A percentile compares a stretch with the other conserved stretches of the same genome.
Conservation (phyloP, 2,113 vertebrate genomes). For the Nycticebus coucang region DNA sequence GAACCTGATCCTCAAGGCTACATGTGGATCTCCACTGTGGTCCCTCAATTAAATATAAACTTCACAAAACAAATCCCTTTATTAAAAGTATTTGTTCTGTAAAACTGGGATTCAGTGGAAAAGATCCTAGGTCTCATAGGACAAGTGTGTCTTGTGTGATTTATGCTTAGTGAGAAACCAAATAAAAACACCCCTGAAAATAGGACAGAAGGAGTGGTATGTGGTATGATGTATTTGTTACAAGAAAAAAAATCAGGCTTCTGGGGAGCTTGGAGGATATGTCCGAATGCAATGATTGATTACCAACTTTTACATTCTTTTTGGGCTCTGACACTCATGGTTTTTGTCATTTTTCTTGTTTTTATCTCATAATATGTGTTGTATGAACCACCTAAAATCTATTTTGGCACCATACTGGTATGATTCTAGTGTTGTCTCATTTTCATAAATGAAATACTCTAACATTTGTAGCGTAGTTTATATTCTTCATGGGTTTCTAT, state of each 20-base stretch:
- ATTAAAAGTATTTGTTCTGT: too few relatives aligned
- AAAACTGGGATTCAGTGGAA: too few relatives aligned
- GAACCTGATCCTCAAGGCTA: too few relatives aligned
- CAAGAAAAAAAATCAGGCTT: not conserved
- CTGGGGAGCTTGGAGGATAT: not conserved
- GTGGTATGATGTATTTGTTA: not conserved
- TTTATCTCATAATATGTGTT: not conserved
- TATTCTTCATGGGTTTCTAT: not conserved
- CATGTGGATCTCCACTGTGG: too few relatives aligned
- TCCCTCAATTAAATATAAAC: too few relatives aligned
- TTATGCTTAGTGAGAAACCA: not conserved
- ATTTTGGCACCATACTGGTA: not conserved
- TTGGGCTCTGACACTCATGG: not conserved
- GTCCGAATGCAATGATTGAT: not conserved
- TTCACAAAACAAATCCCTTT: too few relatives aligned
- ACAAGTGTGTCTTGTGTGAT: not conserved
- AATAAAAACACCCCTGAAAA: not conserved
- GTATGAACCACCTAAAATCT: not conserved
- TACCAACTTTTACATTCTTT: not conserved
- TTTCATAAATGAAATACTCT: constrained; percentile 10
- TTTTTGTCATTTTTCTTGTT: not conserved
- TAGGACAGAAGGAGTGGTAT: not conserved
- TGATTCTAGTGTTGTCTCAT: not conserved
- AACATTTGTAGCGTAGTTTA: not conserved
- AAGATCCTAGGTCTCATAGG: too few relatives aligned